These are phyloP conservation scores for Pagetopsis macropterus DNA, from an alignment of 2,797 vertebrate genomes.

Conservation along the genomic window DNA sequence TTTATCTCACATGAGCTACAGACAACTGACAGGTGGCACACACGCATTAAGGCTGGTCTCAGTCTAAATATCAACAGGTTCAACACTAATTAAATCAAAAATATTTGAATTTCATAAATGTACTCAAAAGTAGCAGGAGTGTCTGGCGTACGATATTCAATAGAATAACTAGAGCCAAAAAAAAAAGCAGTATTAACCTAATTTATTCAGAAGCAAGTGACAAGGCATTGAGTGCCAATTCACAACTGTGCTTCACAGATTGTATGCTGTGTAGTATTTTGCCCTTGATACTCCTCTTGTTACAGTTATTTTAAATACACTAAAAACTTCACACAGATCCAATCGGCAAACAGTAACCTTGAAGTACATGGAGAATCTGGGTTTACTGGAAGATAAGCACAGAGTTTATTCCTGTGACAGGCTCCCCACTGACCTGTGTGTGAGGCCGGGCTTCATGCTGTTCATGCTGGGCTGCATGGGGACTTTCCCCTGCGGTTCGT, in stretches of 20 bases:
- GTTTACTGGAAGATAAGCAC: neutral
- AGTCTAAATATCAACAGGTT: neutral
- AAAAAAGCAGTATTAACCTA: neutral
- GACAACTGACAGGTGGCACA: neutral
- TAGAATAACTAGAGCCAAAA: neutral
- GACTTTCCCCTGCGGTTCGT: conserved; percentile 95
- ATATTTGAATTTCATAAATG: neutral
- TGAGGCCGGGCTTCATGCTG: conserved; percentile 99
- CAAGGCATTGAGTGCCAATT: neutral
- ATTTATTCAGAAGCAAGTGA: conserved; percentile 14
- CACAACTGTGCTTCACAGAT: neutral
- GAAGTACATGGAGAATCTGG: neutral
- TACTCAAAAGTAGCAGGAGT: neutral
- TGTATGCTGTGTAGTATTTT: neutral
- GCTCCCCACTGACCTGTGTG: conserved; percentile 90
- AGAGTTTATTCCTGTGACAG: conserved; percentile 18
- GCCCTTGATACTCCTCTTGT: neutral
- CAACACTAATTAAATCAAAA: conserved; percentile 1
- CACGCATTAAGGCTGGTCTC: neutral
- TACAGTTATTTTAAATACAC: neutral
- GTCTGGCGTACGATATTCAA: neutral
- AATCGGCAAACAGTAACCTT: conserved; percentile 8
- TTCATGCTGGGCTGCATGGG: conserved; percentile 98
- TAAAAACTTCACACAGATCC: neutral
- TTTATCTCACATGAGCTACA: conserved; percentile 4